Evolutionary conservation across 53 echinoderm and acorn worm species (phyloP).

Genomic region (Stichopus horrens): DNA sequence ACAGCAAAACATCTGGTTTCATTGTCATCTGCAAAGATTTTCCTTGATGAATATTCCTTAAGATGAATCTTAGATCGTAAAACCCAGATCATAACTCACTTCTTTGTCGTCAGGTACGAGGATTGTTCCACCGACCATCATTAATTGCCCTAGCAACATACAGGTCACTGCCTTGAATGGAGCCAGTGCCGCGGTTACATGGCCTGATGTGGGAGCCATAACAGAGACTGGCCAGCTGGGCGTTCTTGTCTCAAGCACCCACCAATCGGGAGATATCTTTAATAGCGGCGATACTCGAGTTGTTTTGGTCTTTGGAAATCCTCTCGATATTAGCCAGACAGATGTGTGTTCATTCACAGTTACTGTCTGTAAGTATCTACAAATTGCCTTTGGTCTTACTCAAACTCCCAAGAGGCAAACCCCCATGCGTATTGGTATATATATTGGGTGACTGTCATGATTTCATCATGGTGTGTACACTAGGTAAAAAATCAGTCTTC

Average conservation of each 20-base stretch:
- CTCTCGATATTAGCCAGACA: neutral
- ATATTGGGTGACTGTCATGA: no score
- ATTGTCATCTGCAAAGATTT: no score
- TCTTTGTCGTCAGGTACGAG: neutral
- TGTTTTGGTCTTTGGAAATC: neutral
- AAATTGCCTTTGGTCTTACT: neutral
- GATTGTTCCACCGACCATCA: conserved; percentile 36
- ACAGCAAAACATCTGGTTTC: no score
- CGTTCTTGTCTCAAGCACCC: neutral
- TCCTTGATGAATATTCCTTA: no score
- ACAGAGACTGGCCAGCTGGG: neutral
- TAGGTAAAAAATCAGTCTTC: no score
- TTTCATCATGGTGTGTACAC: no score
- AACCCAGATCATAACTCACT: neutral
- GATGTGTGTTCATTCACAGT: conserved; percentile 3
- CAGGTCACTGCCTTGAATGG: neutral
- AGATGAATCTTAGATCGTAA: no score
- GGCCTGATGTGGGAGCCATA: neutral
- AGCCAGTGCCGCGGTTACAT: neutral
- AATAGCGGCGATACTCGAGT: neutral
- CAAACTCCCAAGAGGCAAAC: no score
- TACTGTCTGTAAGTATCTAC: conserved; percentile 19
- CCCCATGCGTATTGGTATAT: no score
- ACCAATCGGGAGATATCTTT: conserved; percentile 17
- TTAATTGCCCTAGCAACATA: conserved; percentile 15